Evolutionary conservation across 2,888 invertebrate species (phyloP).

Genomic region (Helobdella robusta): DNA sequence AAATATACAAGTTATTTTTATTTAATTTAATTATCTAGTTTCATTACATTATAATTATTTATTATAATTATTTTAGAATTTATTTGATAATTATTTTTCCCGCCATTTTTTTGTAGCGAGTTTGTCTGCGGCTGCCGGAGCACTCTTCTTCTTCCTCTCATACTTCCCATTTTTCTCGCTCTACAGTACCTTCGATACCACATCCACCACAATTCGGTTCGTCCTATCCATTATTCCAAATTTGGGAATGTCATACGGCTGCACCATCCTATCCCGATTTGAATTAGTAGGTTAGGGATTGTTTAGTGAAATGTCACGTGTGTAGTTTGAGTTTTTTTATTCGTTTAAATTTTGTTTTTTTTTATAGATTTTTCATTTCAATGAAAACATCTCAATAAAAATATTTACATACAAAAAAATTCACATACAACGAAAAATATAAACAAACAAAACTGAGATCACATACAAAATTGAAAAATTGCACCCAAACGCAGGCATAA

Average conservation of each 20-base stretch:
- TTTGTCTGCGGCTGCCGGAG: conserved; percentile 65
- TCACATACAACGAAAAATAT: too few species aligned
- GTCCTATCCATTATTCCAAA: conserved; percentile 61
- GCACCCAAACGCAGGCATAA: too few species aligned
- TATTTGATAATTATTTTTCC: not conserved
- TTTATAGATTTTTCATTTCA: too few species aligned
- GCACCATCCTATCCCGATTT: conserved; percentile 62
- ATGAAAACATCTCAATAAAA: too few species aligned
- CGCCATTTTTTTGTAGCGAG: conserved; percentile 56
- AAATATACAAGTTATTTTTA: too few species aligned
- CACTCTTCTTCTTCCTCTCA: conserved; percentile 64
- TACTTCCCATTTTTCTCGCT: conserved; percentile 63
- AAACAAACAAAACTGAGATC: too few species aligned
- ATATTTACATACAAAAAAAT: too few species aligned
- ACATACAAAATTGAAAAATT: too few species aligned
- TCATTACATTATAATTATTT: not conserved
- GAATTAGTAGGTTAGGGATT: conserved; percentile 59
- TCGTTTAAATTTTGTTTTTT: too few species aligned
- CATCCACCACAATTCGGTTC: conserved; percentile 54
- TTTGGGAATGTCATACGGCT: conserved; percentile 69
- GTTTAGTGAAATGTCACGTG: too few species aligned
- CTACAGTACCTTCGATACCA: conserved; percentile 57
- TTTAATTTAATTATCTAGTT: too few species aligned
- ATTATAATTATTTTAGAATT: not conserved
- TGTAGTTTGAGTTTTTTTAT: too few species aligned